Evolutionary conservation across 2,888 invertebrate species (phyloP), one percentile per base, ranked within the genome.

Genomic region (Osedax fenrisi): DNA sequence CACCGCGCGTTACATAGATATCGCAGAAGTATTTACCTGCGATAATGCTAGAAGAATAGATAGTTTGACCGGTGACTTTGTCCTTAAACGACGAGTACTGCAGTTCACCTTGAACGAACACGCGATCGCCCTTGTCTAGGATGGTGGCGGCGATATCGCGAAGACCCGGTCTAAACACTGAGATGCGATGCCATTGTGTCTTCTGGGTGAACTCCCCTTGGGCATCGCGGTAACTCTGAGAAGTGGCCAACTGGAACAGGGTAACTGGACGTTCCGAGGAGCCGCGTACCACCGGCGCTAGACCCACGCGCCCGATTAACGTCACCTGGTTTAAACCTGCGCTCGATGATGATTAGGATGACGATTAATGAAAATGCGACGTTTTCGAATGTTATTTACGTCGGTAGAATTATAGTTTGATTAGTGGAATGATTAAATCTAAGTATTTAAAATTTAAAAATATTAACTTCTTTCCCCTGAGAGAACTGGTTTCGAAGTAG

Each of bases 111-210:
- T 77, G 77, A 21, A 81, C 78, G 77, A 78, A 80, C 13, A 80
- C 75, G 24, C 80, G 78, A 68, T 81, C 81, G 22, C 81, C 41
- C 41, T 41, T 41, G 17, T 17, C 17, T 17, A 41, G 41, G 17
- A 41, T 41, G 5, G 41, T 41, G 41, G 90, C 89, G 0, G 92
- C 90, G 0, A 88, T 88, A 26, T 93, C 92, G 59, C 93, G 87
- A 1, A 95, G 87, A 74, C 88, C 88, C 2, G 92, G 92, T 81
- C 90, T 91, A 83, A 94, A 94, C 3, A 94, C 90, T 80, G 90
- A 90, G 70, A 94, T 85, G 80, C 91, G 87, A 84, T 94, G 94
- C 94, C 94, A 94, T 79, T 94, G 93, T 5, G 93, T 92, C 80
- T 90, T 89, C 82, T 93, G 92, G 24, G 72, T 74, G 25, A 76